A percentile compares a stretch with the other conserved stretches of the same genome.
phyloP scores from a whole-genome alignment of 2,797 vertebrate genomes.

The Tamandua tetradactyla region DNA sequence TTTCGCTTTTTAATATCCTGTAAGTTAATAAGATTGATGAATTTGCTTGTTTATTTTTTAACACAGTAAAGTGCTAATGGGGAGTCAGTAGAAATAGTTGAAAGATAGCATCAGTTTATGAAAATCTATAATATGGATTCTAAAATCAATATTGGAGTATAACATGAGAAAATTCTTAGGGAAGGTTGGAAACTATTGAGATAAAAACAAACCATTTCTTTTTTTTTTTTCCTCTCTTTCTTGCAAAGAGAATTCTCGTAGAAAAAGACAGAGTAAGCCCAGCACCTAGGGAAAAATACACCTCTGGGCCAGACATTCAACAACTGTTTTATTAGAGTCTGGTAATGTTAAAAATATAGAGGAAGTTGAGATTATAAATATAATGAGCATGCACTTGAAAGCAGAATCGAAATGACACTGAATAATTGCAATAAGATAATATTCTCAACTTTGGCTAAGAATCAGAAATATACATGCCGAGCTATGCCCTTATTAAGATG shows the following conservation, averaged over 20 bases:
- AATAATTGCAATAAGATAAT: neutral
- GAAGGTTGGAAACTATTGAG: conserved; percentile 19
- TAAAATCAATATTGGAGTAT: conserved; percentile 71
- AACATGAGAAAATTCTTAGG: conserved; percentile 48
- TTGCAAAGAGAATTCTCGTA: neutral
- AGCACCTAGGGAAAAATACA: neutral
- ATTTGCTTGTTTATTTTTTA: conserved; percentile 56
- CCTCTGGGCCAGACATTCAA: neutral
- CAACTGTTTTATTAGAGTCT: neutral
- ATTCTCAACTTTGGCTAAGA: neutral
- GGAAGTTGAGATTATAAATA: neutral
- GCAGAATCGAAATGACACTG: neutral
- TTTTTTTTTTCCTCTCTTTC: neutral
- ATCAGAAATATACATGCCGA: neutral
- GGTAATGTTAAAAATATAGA: neutral
- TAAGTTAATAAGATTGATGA: conserved; percentile 51
- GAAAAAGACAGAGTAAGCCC: neutral
- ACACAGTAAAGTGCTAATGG: conserved; percentile 53
- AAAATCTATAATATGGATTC: conserved; percentile 69
- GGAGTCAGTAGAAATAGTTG: conserved; percentile 60
- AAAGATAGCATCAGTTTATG: conserved; percentile 60
- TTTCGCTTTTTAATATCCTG: conserved; percentile 17
- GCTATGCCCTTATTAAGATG: too few species aligned
- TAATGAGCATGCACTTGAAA: neutral
- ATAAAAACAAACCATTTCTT: neutral